Base-by-base conservation (phyloP, 35 echinoderm and acorn worm genomes). In the Acanthaster planci region DNA sequence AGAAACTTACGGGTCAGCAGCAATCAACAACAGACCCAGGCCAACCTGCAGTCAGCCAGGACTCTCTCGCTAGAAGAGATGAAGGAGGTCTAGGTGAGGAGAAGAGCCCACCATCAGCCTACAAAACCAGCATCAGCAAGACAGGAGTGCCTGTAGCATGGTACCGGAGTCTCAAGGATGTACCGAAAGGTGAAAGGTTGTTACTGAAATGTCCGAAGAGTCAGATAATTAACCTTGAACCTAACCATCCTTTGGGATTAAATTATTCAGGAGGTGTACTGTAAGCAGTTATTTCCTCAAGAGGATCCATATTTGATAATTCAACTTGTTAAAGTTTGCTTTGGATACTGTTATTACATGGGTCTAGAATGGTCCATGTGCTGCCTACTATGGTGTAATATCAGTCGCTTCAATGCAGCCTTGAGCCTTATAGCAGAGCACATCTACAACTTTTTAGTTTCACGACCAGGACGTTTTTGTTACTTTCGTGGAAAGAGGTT, bases 81-180 rank as follows among this genome's bases (percentile, higher is more conserved):
- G 12, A 12, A 6, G 4, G 4, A 47, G 37, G 35, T 19, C 16
- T 37, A 16, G 14, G 35, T 8, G 81, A 89, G n/a, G 64, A 38
- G 9, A 82, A 76, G 52, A n/a, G n/a, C n/a, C n/a, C n/a, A n/a
- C n/a, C n/a, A n/a, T n/a, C 42, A 47, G 68, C 89, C 54, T 87
- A 89, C 16, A 86, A 86, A 57, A 77, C 47, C 18, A 67, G 40
- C 38, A 37, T 6, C 29, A 89, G 79, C 64, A 86, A 89, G 82
- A 88, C 72, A 77, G 96, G 96, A n/a, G 79, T 94, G 7, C 96
- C 96, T 59, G 78, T 99, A 26, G 86, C 82, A 16, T 99, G 96
- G 96, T 91, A 99, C 55, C 86, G 82, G 47, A 87, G 81, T 54
- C 50, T 99, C 38, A 75, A 76, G 55, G 83, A 94, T 68, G 89